Conservation (phyloP, 1,140 invertebrate species). For the Trichonephila clavipes region DNA sequence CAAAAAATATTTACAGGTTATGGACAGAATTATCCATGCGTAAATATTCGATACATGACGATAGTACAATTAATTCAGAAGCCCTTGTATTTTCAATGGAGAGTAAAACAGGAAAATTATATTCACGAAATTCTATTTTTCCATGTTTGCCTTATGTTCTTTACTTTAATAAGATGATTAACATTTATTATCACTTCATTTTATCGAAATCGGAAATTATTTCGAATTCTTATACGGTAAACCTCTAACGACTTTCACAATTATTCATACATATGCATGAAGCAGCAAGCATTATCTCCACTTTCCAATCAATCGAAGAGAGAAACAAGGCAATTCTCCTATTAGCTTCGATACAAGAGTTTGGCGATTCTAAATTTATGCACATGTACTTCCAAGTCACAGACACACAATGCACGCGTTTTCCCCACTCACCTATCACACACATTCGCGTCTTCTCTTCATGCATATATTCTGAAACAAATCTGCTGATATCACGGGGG, state of each 20-base stretch:
- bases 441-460: conserved; percentile 5
- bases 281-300: neutral
- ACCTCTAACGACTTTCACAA: neutral
- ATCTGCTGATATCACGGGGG: conserved; percentile 52
- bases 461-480: conserved; percentile 63
- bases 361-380: conserved; percentile 9
- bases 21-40: no score
- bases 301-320: conserved; percentile 6
- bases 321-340: neutral
- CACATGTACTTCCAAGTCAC: conserved; percentile 14
- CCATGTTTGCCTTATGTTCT: neutral
- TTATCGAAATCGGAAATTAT: neutral
- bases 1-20: no score
- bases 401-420: conserved; percentile 16
- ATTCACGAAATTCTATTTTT: no score
- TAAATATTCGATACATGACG: no score
- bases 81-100: no score
- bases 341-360: conserved; percentile 1
- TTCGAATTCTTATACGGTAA: neutral
- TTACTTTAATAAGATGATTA: neutral
- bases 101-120: no score
- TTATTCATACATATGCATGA: neutral
- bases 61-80: no score
- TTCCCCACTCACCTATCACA: neutral
- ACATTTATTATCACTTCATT: neutral